Conservation (phyloP, 2,113 vertebrate genomes). For the Paradoxurus hermaphroditus region DNA sequence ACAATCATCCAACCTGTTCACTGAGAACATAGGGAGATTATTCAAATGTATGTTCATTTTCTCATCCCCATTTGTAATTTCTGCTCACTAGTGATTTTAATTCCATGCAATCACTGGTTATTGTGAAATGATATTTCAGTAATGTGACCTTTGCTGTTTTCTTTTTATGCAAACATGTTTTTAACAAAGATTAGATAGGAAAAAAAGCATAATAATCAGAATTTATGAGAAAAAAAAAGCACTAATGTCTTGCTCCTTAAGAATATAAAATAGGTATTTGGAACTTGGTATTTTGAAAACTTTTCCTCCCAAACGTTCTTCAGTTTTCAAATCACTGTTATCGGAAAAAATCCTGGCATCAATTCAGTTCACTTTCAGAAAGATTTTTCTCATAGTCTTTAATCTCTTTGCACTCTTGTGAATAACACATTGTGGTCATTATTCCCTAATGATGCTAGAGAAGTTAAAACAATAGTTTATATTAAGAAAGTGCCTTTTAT, state of each 20-base stretch:
- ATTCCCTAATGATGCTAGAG: background rate
- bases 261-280: background rate
- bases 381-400: background rate
- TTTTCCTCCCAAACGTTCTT: background rate
- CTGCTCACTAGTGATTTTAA: constrained; percentile 32
- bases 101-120: constrained; percentile 19
- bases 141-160: constrained; percentile 39
- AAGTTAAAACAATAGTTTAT: background rate
- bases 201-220: background rate
- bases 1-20: background rate
- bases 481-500: background rate
- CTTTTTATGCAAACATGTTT: constrained; percentile 7
- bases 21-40: background rate
- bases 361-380: background rate
- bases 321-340: background rate
- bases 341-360: background rate
- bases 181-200: background rate
- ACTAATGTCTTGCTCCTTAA: background rate
- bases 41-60: background rate
- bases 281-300: background rate
- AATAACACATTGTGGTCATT: background rate
- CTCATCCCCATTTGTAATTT: background rate
- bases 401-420: background rate
- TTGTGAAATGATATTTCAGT: constrained; percentile 57
- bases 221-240: background rate